Evolutionary conservation across 30 jellyfish, hydroid and myxozoan species (phyloP).

Genomic region (Hydractinia symbiolongicarpus): DNA sequence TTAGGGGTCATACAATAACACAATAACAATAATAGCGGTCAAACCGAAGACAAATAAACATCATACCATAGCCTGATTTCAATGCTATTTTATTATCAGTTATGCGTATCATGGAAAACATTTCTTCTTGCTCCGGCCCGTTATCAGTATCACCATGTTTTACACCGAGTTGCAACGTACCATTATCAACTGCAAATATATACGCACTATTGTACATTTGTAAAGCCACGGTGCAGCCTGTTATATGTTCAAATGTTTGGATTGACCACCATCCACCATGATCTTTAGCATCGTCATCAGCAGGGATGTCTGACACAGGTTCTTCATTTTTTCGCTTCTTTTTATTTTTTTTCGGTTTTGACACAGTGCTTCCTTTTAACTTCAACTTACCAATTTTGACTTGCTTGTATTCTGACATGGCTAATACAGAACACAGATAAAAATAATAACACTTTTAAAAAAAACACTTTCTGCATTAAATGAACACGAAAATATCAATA

Average conservation of each 20-base stretch:
- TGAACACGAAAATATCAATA: no score
- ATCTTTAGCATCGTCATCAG: slow-evolving; percentile 62
- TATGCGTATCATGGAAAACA: slow-evolving; percentile 54
- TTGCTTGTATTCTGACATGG: slow-evolving; percentile 75
- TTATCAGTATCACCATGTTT: slow-evolving; percentile 25
- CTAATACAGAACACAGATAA: background rate
- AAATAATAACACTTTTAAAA: background rate
- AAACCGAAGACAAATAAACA: background rate
- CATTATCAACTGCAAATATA: slow-evolving; percentile 71
- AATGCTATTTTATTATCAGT: slow-evolving; percentile 76
- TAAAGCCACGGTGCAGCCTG: slow-evolving; percentile 67
- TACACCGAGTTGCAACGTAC: slow-evolving; percentile 65
- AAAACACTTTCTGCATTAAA: background rate
- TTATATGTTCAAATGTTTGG: slow-evolving; percentile 45
- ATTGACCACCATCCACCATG: slow-evolving; percentile 99
- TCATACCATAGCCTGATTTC: slow-evolving; percentile 87
- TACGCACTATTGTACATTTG: slow-evolving; percentile 49
- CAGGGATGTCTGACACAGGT: background rate
- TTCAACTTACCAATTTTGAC: slow-evolving; percentile 79
- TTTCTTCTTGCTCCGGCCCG: slow-evolving; percentile 67
- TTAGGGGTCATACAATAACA: no score
- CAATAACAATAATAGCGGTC: no score
- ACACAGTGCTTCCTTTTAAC: slow-evolving; percentile 53
- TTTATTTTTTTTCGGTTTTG: slow-evolving; percentile 38
- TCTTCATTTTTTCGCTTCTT: slow-evolving; percentile 30